phyloP scores from a whole-genome alignment of 2,113 vertebrate species.

The Callaeas wilsoni region DNA sequence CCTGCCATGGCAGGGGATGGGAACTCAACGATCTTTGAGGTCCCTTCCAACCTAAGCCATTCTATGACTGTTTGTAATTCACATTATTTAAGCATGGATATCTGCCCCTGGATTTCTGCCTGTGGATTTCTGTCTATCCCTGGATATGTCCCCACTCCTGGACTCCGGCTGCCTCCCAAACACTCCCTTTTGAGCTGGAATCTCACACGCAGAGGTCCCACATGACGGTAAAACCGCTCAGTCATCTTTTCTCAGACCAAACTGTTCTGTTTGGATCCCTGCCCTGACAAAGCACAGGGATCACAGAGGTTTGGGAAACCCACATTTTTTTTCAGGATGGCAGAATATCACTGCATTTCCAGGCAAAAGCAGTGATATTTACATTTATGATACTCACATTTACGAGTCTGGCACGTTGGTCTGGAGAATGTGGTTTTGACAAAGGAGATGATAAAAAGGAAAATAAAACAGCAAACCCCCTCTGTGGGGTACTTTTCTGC shows the following conservation, averaged over 20 bases:
- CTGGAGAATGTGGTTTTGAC: not conserved
- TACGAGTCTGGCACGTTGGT: not conserved
- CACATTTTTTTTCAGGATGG: not conserved
- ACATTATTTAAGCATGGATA: not conserved
- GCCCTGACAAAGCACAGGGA: not conserved
- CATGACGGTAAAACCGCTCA: not conserved
- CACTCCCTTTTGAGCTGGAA: not conserved
- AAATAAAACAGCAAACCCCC: not conserved
- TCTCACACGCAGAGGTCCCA: not conserved
- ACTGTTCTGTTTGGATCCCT: not conserved
- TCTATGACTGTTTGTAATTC: not conserved
- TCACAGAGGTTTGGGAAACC: not conserved
- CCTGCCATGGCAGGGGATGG: not conserved
- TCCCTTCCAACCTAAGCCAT: not conserved
- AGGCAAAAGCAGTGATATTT: no score
- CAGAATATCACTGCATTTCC: not conserved
- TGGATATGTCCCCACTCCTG: not conserved
- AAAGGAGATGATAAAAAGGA: not conserved
- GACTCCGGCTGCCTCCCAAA: not conserved
- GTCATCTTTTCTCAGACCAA: not conserved
- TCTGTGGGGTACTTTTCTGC: not conserved
- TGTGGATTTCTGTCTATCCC: not conserved
- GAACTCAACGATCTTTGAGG: fast-evolving
- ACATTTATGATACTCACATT: no score
- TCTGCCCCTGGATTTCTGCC: not conserved